phyloP scores from a whole-genome alignment of 2,797 vertebrate species.

The Syngnathus rostellatus region DNA sequence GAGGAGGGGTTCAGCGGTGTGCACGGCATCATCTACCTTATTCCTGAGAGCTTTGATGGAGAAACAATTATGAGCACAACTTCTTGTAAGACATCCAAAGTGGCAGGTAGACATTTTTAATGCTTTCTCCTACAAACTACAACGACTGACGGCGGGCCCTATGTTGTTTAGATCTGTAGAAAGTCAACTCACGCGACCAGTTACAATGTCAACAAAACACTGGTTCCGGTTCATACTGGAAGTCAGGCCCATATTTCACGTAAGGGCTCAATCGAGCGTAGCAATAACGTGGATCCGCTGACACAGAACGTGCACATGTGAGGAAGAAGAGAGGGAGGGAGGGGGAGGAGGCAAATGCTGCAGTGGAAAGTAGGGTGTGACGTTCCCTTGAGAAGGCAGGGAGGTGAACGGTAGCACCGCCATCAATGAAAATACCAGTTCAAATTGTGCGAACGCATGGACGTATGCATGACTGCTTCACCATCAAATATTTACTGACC shows the following conservation, averaged over 20 bases:
- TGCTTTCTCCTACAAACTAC: too few species aligned
- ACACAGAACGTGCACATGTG: slow-evolving; percentile 40
- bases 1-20: slow-evolving; percentile 9
- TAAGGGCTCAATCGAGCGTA: too few species aligned
- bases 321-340: slow-evolving; percentile 10
- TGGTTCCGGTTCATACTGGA: too few species aligned
- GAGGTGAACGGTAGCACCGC: slow-evolving; percentile 20
- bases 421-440: slow-evolving; percentile 9
- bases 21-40: slow-evolving; percentile 11
- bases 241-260: too few species aligned
- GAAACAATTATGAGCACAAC: too few species aligned
- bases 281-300: slow-evolving; percentile 8
- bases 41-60: too few species aligned
- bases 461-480: slow-evolving; percentile 43
- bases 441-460: slow-evolving; percentile 8
- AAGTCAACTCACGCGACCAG: too few species aligned
- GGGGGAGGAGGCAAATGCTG: slow-evolving; percentile 27
- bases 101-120: too few species aligned
- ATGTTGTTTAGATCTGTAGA: too few species aligned
- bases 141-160: too few species aligned
- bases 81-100: too few species aligned
- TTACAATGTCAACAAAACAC: too few species aligned
- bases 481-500: slow-evolving; percentile 59
- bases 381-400: slow-evolving; percentile 14
- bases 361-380: slow-evolving; percentile 30